A percentile compares a stretch with the other conserved stretches of the same genome.
Conservation (phyloP, 2,113 vertebrate genomes). For the Phaethornis superciliosus region DNA sequence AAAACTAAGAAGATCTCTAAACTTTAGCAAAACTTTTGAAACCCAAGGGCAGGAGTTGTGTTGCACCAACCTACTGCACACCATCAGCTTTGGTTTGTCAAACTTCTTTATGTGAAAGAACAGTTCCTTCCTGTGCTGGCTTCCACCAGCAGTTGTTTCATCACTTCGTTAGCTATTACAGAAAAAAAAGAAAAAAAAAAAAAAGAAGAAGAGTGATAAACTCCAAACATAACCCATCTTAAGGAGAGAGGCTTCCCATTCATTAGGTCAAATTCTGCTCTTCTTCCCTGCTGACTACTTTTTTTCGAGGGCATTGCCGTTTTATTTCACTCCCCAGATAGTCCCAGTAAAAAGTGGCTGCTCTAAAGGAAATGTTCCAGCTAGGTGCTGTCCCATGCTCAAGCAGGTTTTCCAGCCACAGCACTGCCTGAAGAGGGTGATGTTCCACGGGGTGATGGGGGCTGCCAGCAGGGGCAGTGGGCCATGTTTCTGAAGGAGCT, state of each 20-base stretch:
- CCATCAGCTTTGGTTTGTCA: background rate
- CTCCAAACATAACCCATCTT: background rate
- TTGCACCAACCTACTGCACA: background rate
- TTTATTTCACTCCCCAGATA: conserved; percentile 22
- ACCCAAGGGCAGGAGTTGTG: background rate
- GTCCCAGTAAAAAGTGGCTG: background rate
- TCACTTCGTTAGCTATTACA: background rate
- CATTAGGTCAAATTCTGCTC: background rate
- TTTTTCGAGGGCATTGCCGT: background rate
- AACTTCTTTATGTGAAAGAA: background rate
- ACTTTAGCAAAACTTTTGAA: background rate
- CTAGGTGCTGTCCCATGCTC: background rate
- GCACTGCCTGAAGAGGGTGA: background rate
- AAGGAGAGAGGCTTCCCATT: background rate
- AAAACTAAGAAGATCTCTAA: background rate
- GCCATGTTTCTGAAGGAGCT: background rate
- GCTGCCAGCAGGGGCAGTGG: background rate
- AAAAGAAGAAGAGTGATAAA: background rate
- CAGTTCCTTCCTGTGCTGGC: background rate
- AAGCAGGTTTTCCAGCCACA: background rate
- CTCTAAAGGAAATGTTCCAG: background rate
- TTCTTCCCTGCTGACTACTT: background rate
- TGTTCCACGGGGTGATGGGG: background rate
- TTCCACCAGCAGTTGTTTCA: background rate
- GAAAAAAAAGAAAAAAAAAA: background rate